Evolutionary conservation across 2,113 vertebrate species (phyloP), one percentile per base, ranked within the genome.

Genomic region (Carassius auratus): DNA sequence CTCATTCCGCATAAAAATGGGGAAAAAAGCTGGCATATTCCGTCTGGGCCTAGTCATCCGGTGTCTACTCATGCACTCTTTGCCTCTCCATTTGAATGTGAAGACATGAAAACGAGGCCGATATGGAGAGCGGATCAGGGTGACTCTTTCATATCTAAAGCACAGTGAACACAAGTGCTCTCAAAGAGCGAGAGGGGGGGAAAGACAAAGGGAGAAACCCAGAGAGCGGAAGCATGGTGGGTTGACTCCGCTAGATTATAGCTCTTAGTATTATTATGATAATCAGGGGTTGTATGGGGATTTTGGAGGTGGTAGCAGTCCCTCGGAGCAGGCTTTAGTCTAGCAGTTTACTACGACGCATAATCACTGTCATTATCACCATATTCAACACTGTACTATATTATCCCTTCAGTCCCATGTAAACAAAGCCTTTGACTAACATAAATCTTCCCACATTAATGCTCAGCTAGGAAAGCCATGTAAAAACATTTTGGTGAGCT

Each of bases 341-440:
- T 85, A 83, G 86, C 89, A 85, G 90, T 74, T 91, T 88, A 86
- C 92, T 91, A 89, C 89, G 85, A 87, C 86, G 89, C 90, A 92
- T 95, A 94, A 95, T 95, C 93, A 94, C 92, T 90, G 93, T 94
- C 91, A 95, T 94, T 93, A 94, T 90, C 88, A 88, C 89, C 87
- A 87, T 87, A 84, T 88, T 90, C 90, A 88, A 86, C 89, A 87
- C 86, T 90, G 90, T 89, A 91, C 92, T 93, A 93, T 93, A 94
- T 93, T 94, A 92, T 92, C 92, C 93, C 93, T 93, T 94, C 93
- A 93, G 93, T 93, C 90, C 90, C 89, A 88, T 91, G 92, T 92
- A 95, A 94, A 95, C 94, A 94, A 94, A 93, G 92, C 92, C 93
- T 94, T 92, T 91, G 91, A 94, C 93, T 93, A 94, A 94, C 92